These are phyloP conservation scores for Leptopilina boulardi DNA, from an alignment of 1,140 invertebrate genomes.

Conservation along the genomic window DNA sequence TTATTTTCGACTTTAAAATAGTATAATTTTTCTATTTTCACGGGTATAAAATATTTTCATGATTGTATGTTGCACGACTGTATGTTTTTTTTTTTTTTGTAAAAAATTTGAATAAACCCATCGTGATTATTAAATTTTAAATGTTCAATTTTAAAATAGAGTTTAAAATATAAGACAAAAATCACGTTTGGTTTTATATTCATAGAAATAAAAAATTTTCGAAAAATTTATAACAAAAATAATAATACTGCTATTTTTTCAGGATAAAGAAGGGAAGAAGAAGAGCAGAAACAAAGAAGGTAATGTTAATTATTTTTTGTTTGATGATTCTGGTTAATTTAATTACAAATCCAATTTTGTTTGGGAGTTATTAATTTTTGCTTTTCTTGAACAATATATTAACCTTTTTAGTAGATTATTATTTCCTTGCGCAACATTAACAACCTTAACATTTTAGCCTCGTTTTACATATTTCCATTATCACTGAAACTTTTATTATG, in stretches of 20 bases:
- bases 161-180: background rate
- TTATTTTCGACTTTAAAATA: background rate
- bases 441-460: too few relatives aligned
- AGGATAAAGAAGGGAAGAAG: slow-evolving; percentile 89
- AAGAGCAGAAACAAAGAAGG: slow-evolving; percentile 90
- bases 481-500: too few relatives aligned
- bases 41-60: background rate
- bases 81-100: background rate
- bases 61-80: background rate
- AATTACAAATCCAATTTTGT: background rate
- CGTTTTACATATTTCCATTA: too few relatives aligned
- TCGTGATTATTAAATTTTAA: background rate
- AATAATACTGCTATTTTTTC: slow-evolving; percentile 56
- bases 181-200: slow-evolving; percentile 28
- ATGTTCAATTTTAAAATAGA: too few relatives aligned
- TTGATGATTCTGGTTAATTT: background rate
- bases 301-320: slow-evolving; percentile 66
- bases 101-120: slow-evolving; percentile 39
- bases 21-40: background rate
- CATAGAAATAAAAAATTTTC: background rate
- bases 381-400: background rate
- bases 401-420: too few relatives aligned
- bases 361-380: background rate
- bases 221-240: slow-evolving; percentile 28
- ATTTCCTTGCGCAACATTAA: too few relatives aligned